phyloP scores from a whole-genome alignment of 2,113 vertebrate genomes.

The Onychorhynchus coronatus region DNA sequence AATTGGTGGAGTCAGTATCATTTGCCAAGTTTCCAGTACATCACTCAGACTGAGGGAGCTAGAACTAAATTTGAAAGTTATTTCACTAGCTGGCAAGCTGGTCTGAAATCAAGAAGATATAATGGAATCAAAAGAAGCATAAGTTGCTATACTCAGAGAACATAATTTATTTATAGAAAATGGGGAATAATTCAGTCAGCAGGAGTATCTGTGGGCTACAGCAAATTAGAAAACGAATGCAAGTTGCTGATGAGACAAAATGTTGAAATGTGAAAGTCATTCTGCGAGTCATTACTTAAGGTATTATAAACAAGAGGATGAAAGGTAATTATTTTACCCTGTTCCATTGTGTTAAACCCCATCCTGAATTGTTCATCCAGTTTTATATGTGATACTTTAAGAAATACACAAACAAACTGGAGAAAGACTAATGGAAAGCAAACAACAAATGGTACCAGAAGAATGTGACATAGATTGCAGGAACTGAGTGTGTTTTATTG shows the following conservation, averaged over 20 bases:
- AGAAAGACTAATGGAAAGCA: not conserved
- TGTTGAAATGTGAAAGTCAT: not conserved
- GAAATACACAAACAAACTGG: not conserved
- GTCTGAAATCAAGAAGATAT: not conserved
- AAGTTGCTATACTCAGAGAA: not conserved
- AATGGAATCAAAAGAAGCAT: not conserved
- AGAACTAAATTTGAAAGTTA: not conserved
- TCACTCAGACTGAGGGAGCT: not conserved
- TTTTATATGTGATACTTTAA: not conserved
- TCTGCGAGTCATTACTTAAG: not conserved
- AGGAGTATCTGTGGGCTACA: not conserved
- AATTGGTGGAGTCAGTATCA: not conserved
- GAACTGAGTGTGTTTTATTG: not conserved
- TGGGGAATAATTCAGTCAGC: not conserved
- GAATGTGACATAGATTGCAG: not conserved
- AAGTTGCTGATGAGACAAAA: not conserved
- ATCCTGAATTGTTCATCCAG: not conserved
- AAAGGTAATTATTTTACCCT: not conserved
- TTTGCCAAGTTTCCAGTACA: slow-evolving; percentile 5
- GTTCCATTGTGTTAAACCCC: not conserved
- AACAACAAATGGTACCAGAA: not conserved
- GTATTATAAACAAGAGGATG: not conserved
- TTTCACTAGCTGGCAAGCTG: not conserved
- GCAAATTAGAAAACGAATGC: not conserved
- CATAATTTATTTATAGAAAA: not conserved